Base-by-base conservation (phyloP, 2,113 vertebrate genomes). In the Aramus guarauna region DNA sequence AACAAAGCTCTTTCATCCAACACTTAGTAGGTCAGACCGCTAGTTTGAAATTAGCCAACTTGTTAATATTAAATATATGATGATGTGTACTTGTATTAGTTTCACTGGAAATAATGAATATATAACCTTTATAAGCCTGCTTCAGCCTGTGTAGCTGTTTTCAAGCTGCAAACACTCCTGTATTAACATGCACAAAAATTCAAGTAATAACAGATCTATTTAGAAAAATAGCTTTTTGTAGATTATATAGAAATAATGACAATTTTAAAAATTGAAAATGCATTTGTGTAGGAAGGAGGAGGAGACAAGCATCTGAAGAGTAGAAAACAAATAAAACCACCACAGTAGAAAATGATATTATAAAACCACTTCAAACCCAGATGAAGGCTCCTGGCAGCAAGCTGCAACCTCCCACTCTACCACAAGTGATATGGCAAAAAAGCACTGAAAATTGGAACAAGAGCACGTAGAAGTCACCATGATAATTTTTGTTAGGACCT, bases 71-170 rank as follows among this genome's bases (percentile, higher is more conserved):
- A 18, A 78, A 64, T 87, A 50, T 29, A 77, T 32, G 15, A 58
- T 52, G 43, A 84, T 12, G 12, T 52, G 59, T 80, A 50, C 32
- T 69, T 88, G 23, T 27, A 92, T 43, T n/a, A 84, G 39, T 90
- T 88, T 81, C 34, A 77, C 47, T 64, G 47, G 30, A 93, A 90
- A 92, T 62, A 89, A 72, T 56, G 11, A 78, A 68, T 24, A 68
- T 18, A 29, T 58, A 88, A 85, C 67, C 63, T 88, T 94, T 92
- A 90, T 55, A 93, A 92, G 75, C 45, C 93, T 93, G 69, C 85
- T 88, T 94, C 78, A 79, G 29, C 77, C 32, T 26, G 4, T 15
- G 26, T 18, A 67, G 48, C 15, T 80, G 29, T 69, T 76, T 77
- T 86, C 79, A 85, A 80, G 43, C 39, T 71, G 55, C 22, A 83